Evolutionary conservation across 2,888 invertebrate species (phyloP), one percentile per base, ranked within the genome.

Genomic region (Drosophila pseudotalamancana): DNA sequence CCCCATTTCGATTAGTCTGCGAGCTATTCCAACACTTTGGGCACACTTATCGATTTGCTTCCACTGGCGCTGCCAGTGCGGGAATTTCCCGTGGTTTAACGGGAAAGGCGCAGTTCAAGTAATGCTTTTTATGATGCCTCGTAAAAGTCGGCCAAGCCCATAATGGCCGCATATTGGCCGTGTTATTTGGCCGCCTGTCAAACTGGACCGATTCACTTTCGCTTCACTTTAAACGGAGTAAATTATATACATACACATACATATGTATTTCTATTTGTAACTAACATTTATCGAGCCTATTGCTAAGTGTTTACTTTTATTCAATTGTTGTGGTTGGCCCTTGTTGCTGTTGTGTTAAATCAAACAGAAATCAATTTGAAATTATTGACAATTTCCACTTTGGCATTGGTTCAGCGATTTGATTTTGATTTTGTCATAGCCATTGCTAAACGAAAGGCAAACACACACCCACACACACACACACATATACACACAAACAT

Each of bases 331-430:
- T 31, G 23, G 42, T 51, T 34, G 18, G 35, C 42, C 40, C 16
- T 54, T 57, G 31, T 54, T 51, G 50, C 61, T 71, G 67, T 62
- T 82, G 75, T 71, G 83, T 57, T 76, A 89, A 88, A 86, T 87
- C 89, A 89, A 89, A 89, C 72, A 87, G 82, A 89, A 89, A 89
- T 89, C 89, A 89, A 89, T 89, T 88, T 86, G 85, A 89, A 89
- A 89, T 89, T 89, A 89, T 89, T 89, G 89, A 88, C 89, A 88
- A 89, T 89, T 89, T 89, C 86, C 89, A 88, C 83, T 79, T 61
- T 89, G 88, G 86, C 85, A 88, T 77, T 88, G 89, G 84, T 60
- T 78, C 73, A 71, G 66, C 81, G 67, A 86, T 68, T 76, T 57
- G 66, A 66, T 78, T 73, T 72, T 74, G 81, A 71, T 68, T 75